Evolutionary conservation across 2,888 invertebrate species (phyloP).

Genomic region (Mythimna ferrago): DNA sequence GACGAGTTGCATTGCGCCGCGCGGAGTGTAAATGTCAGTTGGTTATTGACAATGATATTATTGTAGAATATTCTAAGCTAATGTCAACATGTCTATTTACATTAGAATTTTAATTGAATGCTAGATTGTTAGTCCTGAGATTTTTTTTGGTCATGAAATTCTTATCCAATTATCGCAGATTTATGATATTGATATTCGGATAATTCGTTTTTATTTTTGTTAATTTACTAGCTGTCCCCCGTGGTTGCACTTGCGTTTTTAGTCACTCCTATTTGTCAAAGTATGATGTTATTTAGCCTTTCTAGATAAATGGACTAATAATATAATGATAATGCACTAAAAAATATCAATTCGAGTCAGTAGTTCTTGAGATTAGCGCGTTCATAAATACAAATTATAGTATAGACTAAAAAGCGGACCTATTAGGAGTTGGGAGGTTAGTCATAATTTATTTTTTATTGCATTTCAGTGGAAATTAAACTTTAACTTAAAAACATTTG

Average conservation of each 20-base stretch:
- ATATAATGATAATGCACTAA: no score
- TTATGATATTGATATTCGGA: not conserved
- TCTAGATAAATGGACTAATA: no score
- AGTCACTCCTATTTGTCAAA: no score
- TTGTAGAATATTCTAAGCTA: not conserved
- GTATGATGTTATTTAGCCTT: no score
- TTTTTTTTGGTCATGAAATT: not conserved
- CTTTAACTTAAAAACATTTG: not conserved
- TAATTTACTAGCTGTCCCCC: no score
- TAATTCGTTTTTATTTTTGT: no score
- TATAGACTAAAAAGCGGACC: no score
- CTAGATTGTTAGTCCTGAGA: not conserved
- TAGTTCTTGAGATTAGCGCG: no score
- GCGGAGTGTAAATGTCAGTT: slow-evolving; percentile 37
- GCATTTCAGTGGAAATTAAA: not conserved
- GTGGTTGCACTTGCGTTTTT: no score
- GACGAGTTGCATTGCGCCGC: slow-evolving; percentile 34
- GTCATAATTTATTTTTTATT: not conserved
- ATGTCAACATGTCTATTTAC: not conserved
- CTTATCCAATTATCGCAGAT: not conserved
- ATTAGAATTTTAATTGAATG: not conserved
- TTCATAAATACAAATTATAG: no score
- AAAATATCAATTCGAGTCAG: no score
- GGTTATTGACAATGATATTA: slow-evolving; percentile 14
- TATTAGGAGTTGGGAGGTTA: not conserved